These are phyloP conservation scores for Anoplopoma fimbria DNA, from an alignment of 2,113 vertebrate genomes.

Conservation along the genomic window DNA sequence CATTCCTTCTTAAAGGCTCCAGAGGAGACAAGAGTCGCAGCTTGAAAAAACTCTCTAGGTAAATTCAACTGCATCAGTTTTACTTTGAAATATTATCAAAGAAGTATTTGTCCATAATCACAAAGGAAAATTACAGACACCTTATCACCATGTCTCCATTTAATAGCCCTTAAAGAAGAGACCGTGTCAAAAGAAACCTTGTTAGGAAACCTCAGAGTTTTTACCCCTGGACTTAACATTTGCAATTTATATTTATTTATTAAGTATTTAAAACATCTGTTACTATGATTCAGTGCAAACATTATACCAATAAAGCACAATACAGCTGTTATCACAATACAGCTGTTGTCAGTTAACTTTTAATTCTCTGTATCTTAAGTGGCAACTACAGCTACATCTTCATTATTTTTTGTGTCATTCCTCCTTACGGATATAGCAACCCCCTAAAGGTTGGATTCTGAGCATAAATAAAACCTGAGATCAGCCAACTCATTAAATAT, in stretches of 20 bases:
- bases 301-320: background rate
- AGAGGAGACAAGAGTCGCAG: slow-evolving; percentile 91
- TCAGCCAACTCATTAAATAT: background rate
- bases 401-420: background rate
- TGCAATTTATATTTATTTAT: background rate
- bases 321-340: background rate
- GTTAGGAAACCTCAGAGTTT: background rate
- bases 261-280: background rate
- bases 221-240: background rate
- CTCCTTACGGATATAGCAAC: background rate
- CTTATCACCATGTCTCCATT: background rate
- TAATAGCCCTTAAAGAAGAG: background rate
- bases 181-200: background rate
- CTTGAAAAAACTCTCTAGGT: slow-evolving; percentile 93
- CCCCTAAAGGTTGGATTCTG: background rate
- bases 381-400: background rate
- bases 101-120: background rate
- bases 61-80: slow-evolving; percentile 56
- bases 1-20: slow-evolving; percentile 90
- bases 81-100: background rate
- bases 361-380: slow-evolving; percentile 3
- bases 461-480: background rate
- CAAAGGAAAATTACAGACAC: background rate
- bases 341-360: background rate
- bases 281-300: background rate